Conservation (phyloP, 2,113 vertebrate species). For the Heptranchias perlo region DNA sequence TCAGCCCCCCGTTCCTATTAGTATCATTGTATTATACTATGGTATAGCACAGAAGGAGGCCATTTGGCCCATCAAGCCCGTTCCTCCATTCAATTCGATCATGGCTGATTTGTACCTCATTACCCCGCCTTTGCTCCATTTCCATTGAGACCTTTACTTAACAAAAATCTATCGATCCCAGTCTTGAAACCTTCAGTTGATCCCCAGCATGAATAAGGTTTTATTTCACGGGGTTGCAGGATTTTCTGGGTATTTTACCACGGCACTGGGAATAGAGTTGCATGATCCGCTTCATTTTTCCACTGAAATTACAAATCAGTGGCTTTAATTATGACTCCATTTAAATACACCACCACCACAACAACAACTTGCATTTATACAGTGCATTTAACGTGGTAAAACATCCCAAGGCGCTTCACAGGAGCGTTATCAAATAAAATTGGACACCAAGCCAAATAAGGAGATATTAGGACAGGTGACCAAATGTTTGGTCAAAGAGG, state of each 20-base stretch:
- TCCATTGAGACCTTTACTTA: neutral
- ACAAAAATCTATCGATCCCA: neutral
- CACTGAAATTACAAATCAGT: neutral
- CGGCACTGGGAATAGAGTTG: neutral
- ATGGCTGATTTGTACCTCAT: neutral
- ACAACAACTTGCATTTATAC: no score
- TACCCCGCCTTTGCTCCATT: neutral
- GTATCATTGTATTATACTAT: no score
- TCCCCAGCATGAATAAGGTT: neutral
- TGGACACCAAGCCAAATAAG: neutral
- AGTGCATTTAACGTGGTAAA: no score
- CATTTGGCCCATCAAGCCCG: no score
- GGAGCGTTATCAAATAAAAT: neutral
- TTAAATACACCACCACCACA: neutral
- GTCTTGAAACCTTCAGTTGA: neutral
- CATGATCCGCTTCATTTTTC: neutral
- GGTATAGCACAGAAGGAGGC: no score
- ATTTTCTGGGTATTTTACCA: neutral
- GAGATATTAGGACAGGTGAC: neutral
- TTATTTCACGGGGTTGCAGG: neutral
- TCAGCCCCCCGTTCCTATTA: no score
- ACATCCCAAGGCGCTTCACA: no score
- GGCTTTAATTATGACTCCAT: neutral
- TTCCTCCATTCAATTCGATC: neutral
- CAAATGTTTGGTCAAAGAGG: neutral